phyloP scores from a whole-genome alignment of 2,888 invertebrate genomes.

The Drosophila buzzatii region DNA sequence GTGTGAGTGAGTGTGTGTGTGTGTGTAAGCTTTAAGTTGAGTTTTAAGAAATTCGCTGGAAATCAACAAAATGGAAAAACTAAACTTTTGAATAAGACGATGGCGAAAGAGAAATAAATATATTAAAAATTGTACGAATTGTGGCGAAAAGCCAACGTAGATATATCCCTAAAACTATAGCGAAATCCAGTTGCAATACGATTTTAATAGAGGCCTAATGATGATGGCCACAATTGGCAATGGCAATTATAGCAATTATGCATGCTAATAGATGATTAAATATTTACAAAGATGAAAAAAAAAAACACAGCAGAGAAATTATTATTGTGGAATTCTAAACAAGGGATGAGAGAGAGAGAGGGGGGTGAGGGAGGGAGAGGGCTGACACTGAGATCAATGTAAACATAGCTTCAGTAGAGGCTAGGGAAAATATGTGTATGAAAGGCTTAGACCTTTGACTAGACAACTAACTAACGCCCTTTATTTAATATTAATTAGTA shows the following conservation, averaged over 20 bases:
- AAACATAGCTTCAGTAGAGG: background rate
- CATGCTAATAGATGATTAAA: background rate
- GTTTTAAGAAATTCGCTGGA: constrained; percentile 45
- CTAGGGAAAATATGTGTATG: background rate
- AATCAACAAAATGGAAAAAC: constrained; percentile 41
- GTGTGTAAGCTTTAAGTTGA: constrained; percentile 39
- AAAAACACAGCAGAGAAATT: background rate
- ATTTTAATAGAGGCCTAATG: background rate
- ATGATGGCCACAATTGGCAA: constrained; percentile 6
- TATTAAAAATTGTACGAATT: constrained; percentile 25
- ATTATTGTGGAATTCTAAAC: background rate
- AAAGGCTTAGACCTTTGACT: background rate
- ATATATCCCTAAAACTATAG: constrained; percentile 1
- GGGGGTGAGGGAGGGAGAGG: background rate
- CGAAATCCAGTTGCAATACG: background rate
- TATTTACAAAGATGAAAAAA: background rate
- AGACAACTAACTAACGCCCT: background rate
- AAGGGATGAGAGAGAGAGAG: background rate
- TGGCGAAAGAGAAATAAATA: constrained; percentile 14
- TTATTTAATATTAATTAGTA: background rate
- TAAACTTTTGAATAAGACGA: constrained; percentile 32
- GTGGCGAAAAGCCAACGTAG: constrained; percentile 5
- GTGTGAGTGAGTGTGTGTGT: constrained; percentile 13
- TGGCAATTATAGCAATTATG: background rate
- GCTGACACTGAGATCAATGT: background rate